A percentile compares a stretch with the other conserved stretches of the same genome.
Conservation (phyloP, 2,113 vertebrate species). For the Tursiops truncatus region DNA sequence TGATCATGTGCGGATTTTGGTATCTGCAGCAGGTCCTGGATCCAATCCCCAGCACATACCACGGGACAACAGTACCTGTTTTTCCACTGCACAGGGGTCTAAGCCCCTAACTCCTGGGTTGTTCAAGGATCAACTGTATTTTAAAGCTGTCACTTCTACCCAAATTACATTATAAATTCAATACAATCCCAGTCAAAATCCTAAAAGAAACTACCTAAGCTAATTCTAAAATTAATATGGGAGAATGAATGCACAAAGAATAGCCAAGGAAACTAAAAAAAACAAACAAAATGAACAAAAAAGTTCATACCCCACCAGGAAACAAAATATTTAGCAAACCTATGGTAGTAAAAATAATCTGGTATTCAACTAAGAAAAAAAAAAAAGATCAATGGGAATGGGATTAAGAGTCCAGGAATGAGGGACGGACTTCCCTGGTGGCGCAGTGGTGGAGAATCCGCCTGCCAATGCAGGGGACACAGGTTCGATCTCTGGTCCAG, state of each 20-base stretch:
- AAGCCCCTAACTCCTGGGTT: background rate
- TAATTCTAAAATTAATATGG: conserved; percentile 20
- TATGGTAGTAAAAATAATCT: background rate
- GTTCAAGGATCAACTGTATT: background rate
- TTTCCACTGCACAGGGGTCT: background rate
- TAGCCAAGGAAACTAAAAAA: background rate
- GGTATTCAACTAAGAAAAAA: background rate
- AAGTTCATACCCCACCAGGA: background rate
- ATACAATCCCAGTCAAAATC: background rate
- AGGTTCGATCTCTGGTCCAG: too few species aligned
- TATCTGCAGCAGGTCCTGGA: background rate
- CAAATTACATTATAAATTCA: background rate
- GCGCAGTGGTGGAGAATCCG: rapidly evolving
- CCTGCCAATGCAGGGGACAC: too few species aligned
- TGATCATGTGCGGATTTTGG: background rate
- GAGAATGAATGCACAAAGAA: background rate
- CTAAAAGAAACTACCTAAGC: background rate
- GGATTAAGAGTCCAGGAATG: background rate
- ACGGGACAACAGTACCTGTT: background rate
- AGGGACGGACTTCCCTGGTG: background rate
- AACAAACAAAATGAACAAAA: background rate
- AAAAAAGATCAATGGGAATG: background rate
- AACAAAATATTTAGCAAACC: background rate
- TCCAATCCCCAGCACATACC: background rate
- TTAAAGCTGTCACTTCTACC: background rate